Evolutionary conservation across 2,888 invertebrate genomes (phyloP), one percentile per base, ranked within the genome.

Genomic region (Caradrina clavipalpis): DNA sequence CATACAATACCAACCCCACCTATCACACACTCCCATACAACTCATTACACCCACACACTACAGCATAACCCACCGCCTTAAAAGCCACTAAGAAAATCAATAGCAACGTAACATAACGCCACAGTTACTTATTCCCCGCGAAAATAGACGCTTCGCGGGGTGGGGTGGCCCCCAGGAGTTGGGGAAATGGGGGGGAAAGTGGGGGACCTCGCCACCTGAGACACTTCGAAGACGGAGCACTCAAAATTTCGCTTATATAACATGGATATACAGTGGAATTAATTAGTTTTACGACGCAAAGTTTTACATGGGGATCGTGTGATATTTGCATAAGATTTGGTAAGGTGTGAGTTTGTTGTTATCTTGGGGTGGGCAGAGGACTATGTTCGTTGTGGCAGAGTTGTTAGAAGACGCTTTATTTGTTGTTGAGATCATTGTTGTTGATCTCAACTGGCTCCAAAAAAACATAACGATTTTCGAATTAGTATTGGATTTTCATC

Each of bases 161-260:
- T 68, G 73, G 76, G 69, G 58, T 56, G n/a, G 49, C 77, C 49
- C 61, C 72, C 66, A 21, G 51, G 62, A 31, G 8, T 45, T 61
- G 66, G 67, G 60, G 70, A 15, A 35, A n/a, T n/a, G 60, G 63
- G 71, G 74, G 62, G 64, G 26, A 26, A 39, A 59, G n/a, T n/a
- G n/a, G 76, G 80, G 75, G 31, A 45, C 11, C 22, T 26, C 67
- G 85, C 88, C 92, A 91, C 92, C 92, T 91, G 92, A 92, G 91
- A 91, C 91, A 81, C 83, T 82, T 84, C 76, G 86, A 91, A 91
- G 91, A 89, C 89, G 92, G 39, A 77, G 89, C 90, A 90, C 90
- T 92, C 91, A 91, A 91, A 92, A 90, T 91, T 92, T 91, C 88
- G 87, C 89, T 89, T 89, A 89, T 89, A 90, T 88, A 86, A 88